phyloP scores from a whole-genome alignment of 1,140 invertebrate species.

The Lepeophtheirus salmonis region DNA sequence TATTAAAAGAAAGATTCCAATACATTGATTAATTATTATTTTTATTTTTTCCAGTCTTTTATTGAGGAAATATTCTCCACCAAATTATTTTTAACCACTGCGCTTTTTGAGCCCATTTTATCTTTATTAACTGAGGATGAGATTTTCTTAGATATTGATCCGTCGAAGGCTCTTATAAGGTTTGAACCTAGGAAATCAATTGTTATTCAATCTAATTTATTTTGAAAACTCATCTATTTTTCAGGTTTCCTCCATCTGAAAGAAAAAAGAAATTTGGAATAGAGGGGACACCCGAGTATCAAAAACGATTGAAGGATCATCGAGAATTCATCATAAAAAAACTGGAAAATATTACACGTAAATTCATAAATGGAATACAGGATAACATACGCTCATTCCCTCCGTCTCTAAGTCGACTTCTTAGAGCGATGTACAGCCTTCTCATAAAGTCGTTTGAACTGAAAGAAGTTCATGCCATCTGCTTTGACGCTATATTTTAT shows the following conservation, averaged over 20 bases:
- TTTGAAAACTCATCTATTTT: constrained; percentile 18
- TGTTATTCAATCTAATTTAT: neutral
- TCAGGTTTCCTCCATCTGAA: constrained; percentile 46
- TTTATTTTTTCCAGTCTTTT: constrained; percentile 25
- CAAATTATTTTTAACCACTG: constrained; percentile 75
- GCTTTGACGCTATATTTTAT: constrained; percentile 77
- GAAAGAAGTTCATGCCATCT: constrained; percentile 47
- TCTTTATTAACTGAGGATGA: constrained; percentile 80
- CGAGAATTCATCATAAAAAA: constrained; percentile 56
- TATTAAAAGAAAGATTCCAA: constrained; percentile 7
- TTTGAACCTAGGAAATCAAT: neutral
- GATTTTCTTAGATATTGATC: constrained; percentile 75
- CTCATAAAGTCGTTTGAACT: constrained; percentile 29
- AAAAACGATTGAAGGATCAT: constrained; percentile 48
- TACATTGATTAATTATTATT: constrained; percentile 2
- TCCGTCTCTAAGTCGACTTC: constrained; percentile 39
- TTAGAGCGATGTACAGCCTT: constrained; percentile 35
- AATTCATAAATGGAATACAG: constrained; percentile 60
- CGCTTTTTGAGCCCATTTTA: constrained; percentile 75
- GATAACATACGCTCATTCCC: constrained; percentile 84
- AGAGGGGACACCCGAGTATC: constrained; percentile 46
- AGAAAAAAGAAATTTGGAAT: constrained; percentile 55
- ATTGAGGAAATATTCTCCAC: constrained; percentile 51
- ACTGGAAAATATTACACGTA: constrained; percentile 52
- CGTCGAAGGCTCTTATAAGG: constrained; percentile 53